Evolutionary conservation across 2,113 vertebrate genomes (phyloP).

Genomic region (Anhinga anhinga): DNA sequence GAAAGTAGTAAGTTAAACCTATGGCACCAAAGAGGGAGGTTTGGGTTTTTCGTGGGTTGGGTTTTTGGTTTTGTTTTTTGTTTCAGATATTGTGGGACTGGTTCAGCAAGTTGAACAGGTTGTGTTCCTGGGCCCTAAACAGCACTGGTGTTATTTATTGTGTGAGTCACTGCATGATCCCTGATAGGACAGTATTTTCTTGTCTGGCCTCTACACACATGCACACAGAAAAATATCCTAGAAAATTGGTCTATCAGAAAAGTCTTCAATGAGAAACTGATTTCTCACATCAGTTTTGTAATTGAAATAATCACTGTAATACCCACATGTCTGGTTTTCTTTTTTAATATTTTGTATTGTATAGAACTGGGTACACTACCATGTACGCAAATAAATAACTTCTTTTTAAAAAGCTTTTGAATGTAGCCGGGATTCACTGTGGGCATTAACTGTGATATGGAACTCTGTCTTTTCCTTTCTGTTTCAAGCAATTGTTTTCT

Average conservation of each 20-base stretch:
- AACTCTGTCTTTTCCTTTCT: neutral
- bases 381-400: neutral
- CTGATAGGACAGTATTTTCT: neutral
- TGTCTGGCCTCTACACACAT: neutral
- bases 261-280: neutral
- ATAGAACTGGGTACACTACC: neutral
- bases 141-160: neutral
- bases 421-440: neutral
- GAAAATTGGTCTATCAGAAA: neutral
- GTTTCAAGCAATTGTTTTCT: neutral
- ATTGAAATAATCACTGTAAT: neutral
- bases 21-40: neutral
- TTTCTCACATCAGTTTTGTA: neutral
- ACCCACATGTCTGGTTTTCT: neutral
- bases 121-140: neutral
- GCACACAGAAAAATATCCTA: neutral
- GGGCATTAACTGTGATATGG: neutral
- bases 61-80: neutral
- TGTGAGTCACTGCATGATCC: neutral
- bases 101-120: neutral
- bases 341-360: neutral
- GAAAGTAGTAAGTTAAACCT: neutral
- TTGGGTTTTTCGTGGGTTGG: neutral
- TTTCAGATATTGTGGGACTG: neutral
- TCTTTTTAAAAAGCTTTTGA: neutral